Base-by-base conservation (phyloP, 1,140 invertebrate genomes). In the Drosophila bocqueti region DNA sequence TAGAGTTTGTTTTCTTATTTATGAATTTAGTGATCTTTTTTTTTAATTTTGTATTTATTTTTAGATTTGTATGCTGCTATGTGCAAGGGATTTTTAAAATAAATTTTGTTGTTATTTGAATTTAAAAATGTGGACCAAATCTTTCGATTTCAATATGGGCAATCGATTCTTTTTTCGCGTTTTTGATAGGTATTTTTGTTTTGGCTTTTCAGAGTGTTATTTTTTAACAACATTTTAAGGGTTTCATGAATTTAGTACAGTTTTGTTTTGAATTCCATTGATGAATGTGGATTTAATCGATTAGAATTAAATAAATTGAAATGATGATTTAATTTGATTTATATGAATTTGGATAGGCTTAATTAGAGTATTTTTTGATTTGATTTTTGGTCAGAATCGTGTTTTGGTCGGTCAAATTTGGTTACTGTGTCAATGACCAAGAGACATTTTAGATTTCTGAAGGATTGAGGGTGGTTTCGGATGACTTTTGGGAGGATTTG, bases 341-440 rank as follows among this genome's bases (percentile, higher is more conserved):
- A 8, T 26, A 29, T n/a, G 3, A 36, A 59, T 57, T 62, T 57
- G 11, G 2, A 9, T 62, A 7, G 21, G 24, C 4, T 21, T 18
- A 24, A 36, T 42, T 24, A 31, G 5, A 40, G 13, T 62, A 13
- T 54, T 45, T 13, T 16, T 4, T 54, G 24, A 38, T 24, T 34
- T 29, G 2, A 7, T 34, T 58, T 43, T 36, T 15, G 24, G 38
- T 58, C 21, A 61, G 18, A 42, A 49, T 45, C 4, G 21, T 63
- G 10, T 3, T 49, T 74, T 47, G 36, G 58, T 58, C 1, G 36
- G 31, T 75, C 21, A 16, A 75, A 36, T 74, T 54, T 75, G 43
- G 43, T 21, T 26, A 26, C 50, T 76, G 40, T 49, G 43, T 71
- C 55, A 60, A 77, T 49, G 75, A 38, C 74, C 75, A 57, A n/a